Base-by-base conservation (phyloP, 2,113 vertebrate genomes). In the Oryzias celebensis region DNA sequence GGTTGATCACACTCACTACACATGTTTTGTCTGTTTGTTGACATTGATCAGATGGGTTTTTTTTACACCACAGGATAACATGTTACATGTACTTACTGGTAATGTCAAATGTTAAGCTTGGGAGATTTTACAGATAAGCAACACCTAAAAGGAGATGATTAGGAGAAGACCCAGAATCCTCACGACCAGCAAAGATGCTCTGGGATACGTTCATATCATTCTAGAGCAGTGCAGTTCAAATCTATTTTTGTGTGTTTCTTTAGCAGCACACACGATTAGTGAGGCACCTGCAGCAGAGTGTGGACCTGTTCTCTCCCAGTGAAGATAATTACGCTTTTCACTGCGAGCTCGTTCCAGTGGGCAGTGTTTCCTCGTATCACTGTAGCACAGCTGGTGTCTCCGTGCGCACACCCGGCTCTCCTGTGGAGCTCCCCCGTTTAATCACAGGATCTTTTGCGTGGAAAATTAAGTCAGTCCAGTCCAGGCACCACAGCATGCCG, bases 301-400 rank as follows among this genome's bases (percentile, higher is more conserved):
- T 45, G 62, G 48, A 65, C 46, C 59, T 17, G 52, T 73, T 77
- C 60, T 75, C 75, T 80, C 47, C 65, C 65, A 24, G 47, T 48
- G 62, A 70, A 81, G 53, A 81, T 84, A 78, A 84, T 82, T 65
- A 26, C 36, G 62, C 57, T 82, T 24, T 62, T 22, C 77, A 71
- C 77, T 73, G 62, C 24, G 58, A 75, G 71, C 59, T 73, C 65
- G 79, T 69, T 85, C 75, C 68, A 62, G 48, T 7, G 62, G 59
- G 76, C 17, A 61, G 28, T 10, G 44, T 3, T 72, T 74, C 62
- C 57, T 76, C 59, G 24, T 82, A 86, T 87, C 82, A 42, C 75
- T 45, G 31, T 69, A 23, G 59, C 50, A 53, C 80, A 85, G 77
- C 74, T 68, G 65, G 4, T 70, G 69, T 47, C 58, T 17, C 52